Conservation (phyloP, 2,888 invertebrate species). For the Drosophila borborema region DNA sequence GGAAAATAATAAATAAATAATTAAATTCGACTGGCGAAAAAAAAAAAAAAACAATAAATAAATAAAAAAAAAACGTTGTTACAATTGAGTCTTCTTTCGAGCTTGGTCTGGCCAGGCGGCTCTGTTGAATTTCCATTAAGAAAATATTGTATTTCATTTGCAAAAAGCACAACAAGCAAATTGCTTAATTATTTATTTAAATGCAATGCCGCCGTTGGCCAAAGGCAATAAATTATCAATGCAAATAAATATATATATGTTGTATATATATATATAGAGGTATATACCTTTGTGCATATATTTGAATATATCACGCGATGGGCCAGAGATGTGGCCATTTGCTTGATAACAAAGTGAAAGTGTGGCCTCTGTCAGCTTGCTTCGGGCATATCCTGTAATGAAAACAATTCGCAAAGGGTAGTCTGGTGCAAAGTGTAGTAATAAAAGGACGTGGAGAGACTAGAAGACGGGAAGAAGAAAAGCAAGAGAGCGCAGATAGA, state of each 20-base stretch:
- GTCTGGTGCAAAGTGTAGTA: no score
- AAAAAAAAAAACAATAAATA: neutral
- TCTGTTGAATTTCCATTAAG: slow-evolving; percentile 65
- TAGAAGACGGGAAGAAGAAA: no score
- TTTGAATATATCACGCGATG: slow-evolving; percentile 3
- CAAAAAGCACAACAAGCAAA: slow-evolving; percentile 58
- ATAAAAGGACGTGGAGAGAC: no score
- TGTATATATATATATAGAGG: slow-evolving; percentile 2
- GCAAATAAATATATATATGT: slow-evolving; percentile 28
- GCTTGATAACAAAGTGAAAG: slow-evolving; percentile 70
- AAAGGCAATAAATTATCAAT: slow-evolving; percentile 62
- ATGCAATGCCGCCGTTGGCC: slow-evolving; percentile 48
- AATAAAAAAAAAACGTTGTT: slow-evolving; percentile 1
- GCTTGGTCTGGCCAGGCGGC: slow-evolving; percentile 6
- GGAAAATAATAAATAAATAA: slow-evolving; percentile 40
- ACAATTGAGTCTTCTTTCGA: slow-evolving; percentile 59
- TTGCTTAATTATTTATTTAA: slow-evolving; percentile 74
- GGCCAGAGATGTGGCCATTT: slow-evolving; percentile 39
- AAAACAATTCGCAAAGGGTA: neutral
- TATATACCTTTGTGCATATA: neutral
- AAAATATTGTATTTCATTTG: slow-evolving; percentile 69
- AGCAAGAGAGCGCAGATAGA: no score
- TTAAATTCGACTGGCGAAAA: slow-evolving; percentile 53
- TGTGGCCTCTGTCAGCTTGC: slow-evolving; percentile 31
- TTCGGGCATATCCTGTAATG: slow-evolving; percentile 13